A percentile compares a stretch with the other conserved stretches of the same genome.
Evolutionary conservation across 1,140 invertebrate species (phyloP).

Genomic region (Sitobion miscanthi): DNA sequence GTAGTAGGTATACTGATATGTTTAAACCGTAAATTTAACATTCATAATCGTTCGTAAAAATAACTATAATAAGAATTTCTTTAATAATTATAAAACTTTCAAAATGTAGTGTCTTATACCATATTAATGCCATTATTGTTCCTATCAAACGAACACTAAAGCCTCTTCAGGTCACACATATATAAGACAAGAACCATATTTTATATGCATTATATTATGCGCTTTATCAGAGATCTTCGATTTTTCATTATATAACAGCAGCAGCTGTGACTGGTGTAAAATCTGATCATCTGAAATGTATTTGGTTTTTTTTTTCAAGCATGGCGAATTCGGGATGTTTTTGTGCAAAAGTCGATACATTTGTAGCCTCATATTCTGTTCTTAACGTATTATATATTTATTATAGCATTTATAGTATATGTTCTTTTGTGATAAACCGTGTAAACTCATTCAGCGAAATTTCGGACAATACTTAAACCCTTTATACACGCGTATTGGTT

Average conservation of each 20-base stretch:
- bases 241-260: background rate
- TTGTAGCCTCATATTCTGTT: background rate
- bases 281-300: background rate
- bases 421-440: conserved; percentile 19
- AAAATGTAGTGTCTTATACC: background rate
- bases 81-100: background rate
- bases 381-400: background rate
- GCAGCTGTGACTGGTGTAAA: background rate
- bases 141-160: no score
- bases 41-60: background rate
- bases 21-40: background rate
- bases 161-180: background rate
- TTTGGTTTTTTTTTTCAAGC: background rate
- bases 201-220: no score
- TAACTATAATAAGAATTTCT: background rate
- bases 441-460: background rate
- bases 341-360: conserved; percentile 24
- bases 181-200: background rate
- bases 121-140: no score
- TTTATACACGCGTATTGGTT: conserved; percentile 25
- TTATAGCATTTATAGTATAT: background rate
- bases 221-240: background rate
- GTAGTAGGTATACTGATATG: background rate
- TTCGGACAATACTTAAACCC: conserved; percentile 31
- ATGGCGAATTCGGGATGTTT: background rate